Conservation (phyloP, 2,797 vertebrate genomes). For the Chelonia mydas region DNA sequence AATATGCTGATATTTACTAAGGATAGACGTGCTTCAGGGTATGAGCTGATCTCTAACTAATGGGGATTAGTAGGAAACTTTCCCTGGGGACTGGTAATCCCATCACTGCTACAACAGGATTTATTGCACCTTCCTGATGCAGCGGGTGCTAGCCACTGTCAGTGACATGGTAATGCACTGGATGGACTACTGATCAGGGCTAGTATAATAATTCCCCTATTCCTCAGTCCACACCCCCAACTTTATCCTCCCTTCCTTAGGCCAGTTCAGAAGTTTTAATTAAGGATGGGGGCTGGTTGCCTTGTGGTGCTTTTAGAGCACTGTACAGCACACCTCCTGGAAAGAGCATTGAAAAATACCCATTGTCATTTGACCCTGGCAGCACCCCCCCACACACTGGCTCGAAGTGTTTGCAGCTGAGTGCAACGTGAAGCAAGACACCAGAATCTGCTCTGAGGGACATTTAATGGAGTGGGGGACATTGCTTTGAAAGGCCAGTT, state of each 20-base stretch:
- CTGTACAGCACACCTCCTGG: not conserved
- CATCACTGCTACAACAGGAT: not conserved
- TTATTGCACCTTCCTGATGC: not conserved
- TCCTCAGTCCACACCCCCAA: not conserved
- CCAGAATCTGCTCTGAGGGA: not conserved
- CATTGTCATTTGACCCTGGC: not conserved
- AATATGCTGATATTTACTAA: too few relatives aligned
- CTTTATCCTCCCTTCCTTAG: not conserved
- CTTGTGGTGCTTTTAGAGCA: not conserved
- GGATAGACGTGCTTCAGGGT: too few relatives aligned
- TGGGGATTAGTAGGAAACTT: rapidly evolving
- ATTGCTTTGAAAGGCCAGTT: not conserved
- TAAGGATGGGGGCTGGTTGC: not conserved
- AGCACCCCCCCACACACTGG: not conserved
- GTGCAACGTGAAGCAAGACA: not conserved
- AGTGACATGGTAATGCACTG: not conserved
- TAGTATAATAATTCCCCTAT: not conserved
- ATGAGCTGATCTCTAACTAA: not conserved
- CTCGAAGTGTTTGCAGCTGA: not conserved
- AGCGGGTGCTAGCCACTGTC: not conserved
- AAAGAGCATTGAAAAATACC: not conserved
- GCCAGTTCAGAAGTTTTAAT: not conserved
- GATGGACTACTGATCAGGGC: not conserved
- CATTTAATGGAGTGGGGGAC: rapidly evolving
- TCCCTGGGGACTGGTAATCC: not conserved